Base-by-base conservation (phyloP, 2,888 invertebrate genomes). In the Synergus laeviventris region DNA sequence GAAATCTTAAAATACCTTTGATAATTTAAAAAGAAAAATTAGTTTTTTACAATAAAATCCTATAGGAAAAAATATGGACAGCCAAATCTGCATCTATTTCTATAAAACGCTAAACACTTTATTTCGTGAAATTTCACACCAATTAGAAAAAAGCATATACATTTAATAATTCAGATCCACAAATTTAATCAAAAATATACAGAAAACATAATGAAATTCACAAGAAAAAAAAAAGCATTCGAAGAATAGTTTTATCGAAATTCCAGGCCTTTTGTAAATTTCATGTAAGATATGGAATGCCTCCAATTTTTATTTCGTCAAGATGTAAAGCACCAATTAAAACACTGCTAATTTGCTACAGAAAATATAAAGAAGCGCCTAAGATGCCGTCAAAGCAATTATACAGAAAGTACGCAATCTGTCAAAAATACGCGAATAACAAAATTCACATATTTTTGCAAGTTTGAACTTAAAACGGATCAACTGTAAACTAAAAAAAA, bases 261-360 rank as follows among this genome's bases (percentile, higher is more conserved):
- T 54, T 59, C 59, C 12, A 59, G 24, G 24, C 24, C 24, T 59
- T 54, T 18, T 24, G 59, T 59, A 59, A 59, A 24, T 59, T 59
- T 59, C 24, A 59, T 59, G 24, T 49, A 70, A 70, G 18, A n/a
- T n/a, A n/a, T 66, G 45, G 49, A 70, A 70, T 70, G 70, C 36
- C 49, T 36, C 36, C 70, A n/a, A 49, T 11, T 64, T 64, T 64
- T 49, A 31, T 70, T 54, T 70, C 31, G 49, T 49, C 70, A 45
- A 70, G n/a, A 70, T 70, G 49, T 49, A 14, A 31, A 70, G 70
- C 70, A 36, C 36, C 31, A 70, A 64, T 64, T 18, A 42, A 42
- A 21, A 70, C 5, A n/a, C n/a, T 31, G 31, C 31, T 31, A 31
- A 31, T 31, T 31, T 31, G 7, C 45, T 31, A 70, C 9, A 31